Evolutionary conservation across 2,888 invertebrate genomes (phyloP), one percentile per base, ranked within the genome.

Genomic region (Holacanthella duospinosa): DNA sequence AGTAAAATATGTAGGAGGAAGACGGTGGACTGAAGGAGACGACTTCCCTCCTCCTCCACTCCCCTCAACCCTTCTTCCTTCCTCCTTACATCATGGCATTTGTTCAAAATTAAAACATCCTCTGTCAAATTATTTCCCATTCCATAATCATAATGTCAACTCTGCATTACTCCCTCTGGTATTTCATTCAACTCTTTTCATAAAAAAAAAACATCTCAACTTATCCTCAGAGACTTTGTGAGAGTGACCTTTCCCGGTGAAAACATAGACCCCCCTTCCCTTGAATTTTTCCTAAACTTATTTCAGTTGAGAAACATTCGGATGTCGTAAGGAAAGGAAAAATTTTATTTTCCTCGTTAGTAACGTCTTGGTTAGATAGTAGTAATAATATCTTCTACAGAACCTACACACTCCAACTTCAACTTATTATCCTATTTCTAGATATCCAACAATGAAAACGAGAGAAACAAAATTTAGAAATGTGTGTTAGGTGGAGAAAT

Each of bases 51-150:
- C n/a, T n/a, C n/a, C n/a, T n/a, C n/a, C n/a, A n/a, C n/a, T n/a
- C n/a, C n/a, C n/a, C 19, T 48, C 19, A 48, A 4, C 16, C 21
- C 21, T 21, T 4, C 48, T 21, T 21, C 21, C 48, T 21, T 55
- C 27, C 29, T 21, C 57, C 36, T n/a, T 29, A 2, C 29, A 29
- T 28, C 24, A 29, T 29, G 29, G 27, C 53, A 53, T 53, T 55
- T 26, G 25, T 26, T 24, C 27, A 25, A 36, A 57, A 57, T 57
- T 57, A 57, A 57, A 57, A 57, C 29, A 57, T 57, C 57, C 29
- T 29, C 24, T 55, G 26, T 48, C 48, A 48, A 48, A 48, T 48
- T 21, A 48, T 48, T 9, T 48, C 16, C 6, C 48, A 48, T 48
- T 48, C 16, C 48, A 48, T 48, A 48, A 48, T 48, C 48, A 48